Evolutionary conservation across 2,797 vertebrate species (phyloP), one percentile per base, ranked within the genome.

Genomic region (Enteromius treurensis): DNA sequence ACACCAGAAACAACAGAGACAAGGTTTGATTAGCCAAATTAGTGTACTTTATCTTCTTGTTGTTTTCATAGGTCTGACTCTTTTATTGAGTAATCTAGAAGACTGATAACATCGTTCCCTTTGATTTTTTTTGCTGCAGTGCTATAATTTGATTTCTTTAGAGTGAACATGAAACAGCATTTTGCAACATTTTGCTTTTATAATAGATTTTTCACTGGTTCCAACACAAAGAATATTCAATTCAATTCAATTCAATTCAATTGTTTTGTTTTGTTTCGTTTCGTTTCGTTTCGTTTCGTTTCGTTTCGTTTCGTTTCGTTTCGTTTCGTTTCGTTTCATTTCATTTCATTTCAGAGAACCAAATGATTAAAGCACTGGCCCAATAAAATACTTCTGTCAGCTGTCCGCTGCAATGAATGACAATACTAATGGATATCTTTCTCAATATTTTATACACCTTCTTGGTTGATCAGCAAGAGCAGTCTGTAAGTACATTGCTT

Each of bases 1-100:
- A 32, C 42, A 79, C n/a, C 58, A 71, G 68, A 84, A 77, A 84
- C 58, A 79, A 84, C 68, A 21, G 58, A 84, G 69, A 62, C 60
- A 9, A 42, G 64, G 60, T 60, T 42, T 79, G 55, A 70, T 60
- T 84, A 60, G 71, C 10, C 10, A 40, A 75, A 75, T 68, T 81
- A 73, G 53, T 81, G 55, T 62, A 74, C 71, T 65, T 82, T 65
- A 70, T 70, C 37, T 47, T 45, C 40, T 73, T 34, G 32, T 53
- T 73, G 55, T 60, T 75, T 77, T 77, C 70, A 49, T 70, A 58
- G 51, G 26, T 49, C 26, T 64, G 68, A 67, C 62, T 82, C n/a
- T 82, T 55, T 76, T 62, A 64, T 65, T 82, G 32, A 55, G 58
- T 67, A 53, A 76, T 76, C 14, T 26, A 65, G 69, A 51, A 34